These are phyloP conservation scores for Trialeurodes vaporariorum DNA, from an alignment of 1,140 invertebrate genomes.

Conservation along the genomic window DNA sequence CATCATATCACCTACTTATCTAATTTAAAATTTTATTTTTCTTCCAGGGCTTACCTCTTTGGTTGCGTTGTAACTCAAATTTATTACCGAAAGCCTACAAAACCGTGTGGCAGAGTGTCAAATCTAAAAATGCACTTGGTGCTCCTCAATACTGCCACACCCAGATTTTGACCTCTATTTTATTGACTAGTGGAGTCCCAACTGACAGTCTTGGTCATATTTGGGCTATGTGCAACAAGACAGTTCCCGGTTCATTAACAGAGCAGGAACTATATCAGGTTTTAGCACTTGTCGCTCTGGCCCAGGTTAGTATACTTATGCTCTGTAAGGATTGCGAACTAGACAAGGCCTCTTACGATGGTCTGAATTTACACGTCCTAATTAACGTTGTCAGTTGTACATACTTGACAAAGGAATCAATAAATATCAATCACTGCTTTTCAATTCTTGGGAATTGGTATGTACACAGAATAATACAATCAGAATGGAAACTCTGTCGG, in stretches of 20 bases:
- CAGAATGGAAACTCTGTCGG: too few relatives aligned
- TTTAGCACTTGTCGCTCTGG: constrained; percentile 47
- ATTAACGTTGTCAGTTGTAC: too few relatives aligned
- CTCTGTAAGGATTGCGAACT: too few relatives aligned
- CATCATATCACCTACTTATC: too few relatives aligned
- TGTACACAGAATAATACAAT: too few relatives aligned
- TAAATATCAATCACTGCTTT: too few relatives aligned
- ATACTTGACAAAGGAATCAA: too few relatives aligned
- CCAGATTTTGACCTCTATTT: constrained; percentile 44
- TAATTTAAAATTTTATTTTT: too few relatives aligned
- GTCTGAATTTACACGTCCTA: too few relatives aligned
- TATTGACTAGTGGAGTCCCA: constrained; percentile 46
- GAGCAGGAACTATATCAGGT: constrained; percentile 47
- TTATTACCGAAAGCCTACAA: neutral
- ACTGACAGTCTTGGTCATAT: constrained; percentile 47
- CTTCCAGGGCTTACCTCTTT: neutral
- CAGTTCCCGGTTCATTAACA: constrained; percentile 45
- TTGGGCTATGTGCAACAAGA: constrained; percentile 49
- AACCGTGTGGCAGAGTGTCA: neutral
- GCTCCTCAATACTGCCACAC: constrained; percentile 39
- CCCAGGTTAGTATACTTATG: constrained; percentile 39
- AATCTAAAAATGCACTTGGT: neutral
- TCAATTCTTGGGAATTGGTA: too few relatives aligned
- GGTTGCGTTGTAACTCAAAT: neutral
- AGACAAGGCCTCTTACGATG: too few relatives aligned